A percentile compares a stretch with the other conserved stretches of the same genome.
These are phyloP conservation scores for Ancistrus triradiatus DNA, from an alignment of 2,113 vertebrate species.

Conservation along the genomic window DNA sequence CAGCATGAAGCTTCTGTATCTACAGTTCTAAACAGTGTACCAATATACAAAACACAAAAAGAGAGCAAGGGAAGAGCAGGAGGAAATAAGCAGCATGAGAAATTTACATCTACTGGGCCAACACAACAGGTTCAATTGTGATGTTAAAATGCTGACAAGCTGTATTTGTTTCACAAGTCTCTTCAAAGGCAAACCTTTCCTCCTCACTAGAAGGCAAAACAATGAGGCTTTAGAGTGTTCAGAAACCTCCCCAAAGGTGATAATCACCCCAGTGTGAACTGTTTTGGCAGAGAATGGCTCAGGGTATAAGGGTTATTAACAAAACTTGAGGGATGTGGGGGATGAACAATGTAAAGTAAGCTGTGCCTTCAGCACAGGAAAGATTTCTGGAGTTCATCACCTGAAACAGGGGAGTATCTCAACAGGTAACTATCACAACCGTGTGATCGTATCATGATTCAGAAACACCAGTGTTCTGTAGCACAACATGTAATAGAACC, in stretches of 20 bases:
- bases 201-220: constrained; percentile 23
- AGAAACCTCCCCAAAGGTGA: constrained; percentile 8
- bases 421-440: too few relatives aligned
- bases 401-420: too few relatives aligned
- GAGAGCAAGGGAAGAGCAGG: background rate
- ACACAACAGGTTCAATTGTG: constrained; percentile 24
- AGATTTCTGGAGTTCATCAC: background rate
- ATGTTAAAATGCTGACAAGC: constrained; percentile 30
- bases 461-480: background rate
- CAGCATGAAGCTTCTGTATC: background rate
- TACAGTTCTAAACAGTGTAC: constrained; percentile 16
- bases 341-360: background rate
- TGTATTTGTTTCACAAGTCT: constrained; percentile 30
- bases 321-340: constrained; percentile 4
- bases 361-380: too few relatives aligned
- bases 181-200: constrained; percentile 35
- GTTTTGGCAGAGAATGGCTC: constrained; percentile 27
- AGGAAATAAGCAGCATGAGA: background rate
- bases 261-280: constrained; percentile 26
- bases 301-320: constrained; percentile 27
- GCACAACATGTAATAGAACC: background rate
- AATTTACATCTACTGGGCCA: background rate
- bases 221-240: constrained; percentile 28
- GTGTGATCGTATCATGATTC: background rate
- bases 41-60: constrained; percentile 8